Percentiles rank a stretch among this genome's conserved stretches.
phyloP scores from a whole-genome alignment of 1,140 invertebrate genomes.

The Ericerus pela region DNA sequence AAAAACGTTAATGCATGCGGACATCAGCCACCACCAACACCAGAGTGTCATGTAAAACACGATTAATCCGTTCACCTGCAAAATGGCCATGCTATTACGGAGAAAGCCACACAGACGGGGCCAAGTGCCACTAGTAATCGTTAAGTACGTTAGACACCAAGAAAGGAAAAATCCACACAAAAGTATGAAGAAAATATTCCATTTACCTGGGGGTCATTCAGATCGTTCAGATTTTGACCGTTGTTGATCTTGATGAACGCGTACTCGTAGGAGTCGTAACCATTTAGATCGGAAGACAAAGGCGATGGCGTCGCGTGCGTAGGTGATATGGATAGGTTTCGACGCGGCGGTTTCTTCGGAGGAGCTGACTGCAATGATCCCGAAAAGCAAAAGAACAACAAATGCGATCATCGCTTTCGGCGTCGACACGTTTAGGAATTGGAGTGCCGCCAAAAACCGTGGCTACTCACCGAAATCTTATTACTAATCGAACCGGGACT shows the following conservation, averaged over 20 bases:
- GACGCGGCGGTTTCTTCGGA: conserved; percentile 71
- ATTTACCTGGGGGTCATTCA: conserved; percentile 42
- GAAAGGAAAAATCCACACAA: neutral
- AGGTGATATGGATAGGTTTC: conserved; percentile 70
- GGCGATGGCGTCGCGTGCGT: conserved; percentile 46
- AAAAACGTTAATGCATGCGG: no score
- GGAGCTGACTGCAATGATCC: conserved; percentile 50
- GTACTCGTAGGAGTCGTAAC: conserved; percentile 41
- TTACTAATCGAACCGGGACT: conserved; percentile 4
- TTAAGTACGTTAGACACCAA: no score
- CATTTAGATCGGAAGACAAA: conserved; percentile 35
- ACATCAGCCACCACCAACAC: no score
- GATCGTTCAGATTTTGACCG: conserved; percentile 47
- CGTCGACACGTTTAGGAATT: no score
- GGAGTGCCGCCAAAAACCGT: no score
- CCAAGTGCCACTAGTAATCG: no score
- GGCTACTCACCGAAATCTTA: conserved; percentile 20
- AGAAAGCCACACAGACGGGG: no score
- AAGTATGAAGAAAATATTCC: neutral
- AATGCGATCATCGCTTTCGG: neutral
- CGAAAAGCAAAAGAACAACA: neutral
- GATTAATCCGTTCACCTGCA: no score
- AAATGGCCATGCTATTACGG: no score
- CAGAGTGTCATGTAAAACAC: no score
- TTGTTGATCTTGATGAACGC: conserved; percentile 40